phyloP scores from a whole-genome alignment of 2,888 invertebrate genomes.

The Sphinx pinastri region DNA sequence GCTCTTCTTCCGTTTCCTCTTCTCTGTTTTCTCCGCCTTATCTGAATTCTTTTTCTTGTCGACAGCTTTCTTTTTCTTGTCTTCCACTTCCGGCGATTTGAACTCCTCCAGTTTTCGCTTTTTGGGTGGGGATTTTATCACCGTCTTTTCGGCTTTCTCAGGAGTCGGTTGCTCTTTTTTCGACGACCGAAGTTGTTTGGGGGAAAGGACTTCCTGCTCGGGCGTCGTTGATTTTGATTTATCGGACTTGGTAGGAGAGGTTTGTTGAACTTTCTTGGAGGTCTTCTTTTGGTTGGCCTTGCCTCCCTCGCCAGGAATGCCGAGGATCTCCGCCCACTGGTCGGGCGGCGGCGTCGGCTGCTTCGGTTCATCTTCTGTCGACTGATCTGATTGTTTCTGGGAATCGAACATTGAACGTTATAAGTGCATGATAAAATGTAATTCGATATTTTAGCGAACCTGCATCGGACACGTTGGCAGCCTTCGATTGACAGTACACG shows the following conservation, averaged over 20 bases:
- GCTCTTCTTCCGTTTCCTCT: constrained; percentile 63
- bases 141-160: constrained; percentile 44
- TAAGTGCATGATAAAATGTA: constrained; percentile 31
- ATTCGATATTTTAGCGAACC: constrained; percentile 46
- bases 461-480: constrained; percentile 66
- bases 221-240: constrained; percentile 47
- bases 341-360: constrained; percentile 78
- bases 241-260: constrained; percentile 32
- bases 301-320: constrained; percentile 68
- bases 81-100: constrained; percentile 56
- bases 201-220: constrained; percentile 57
- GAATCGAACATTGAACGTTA: constrained; percentile 15
- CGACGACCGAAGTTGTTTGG: constrained; percentile 67
- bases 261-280: constrained; percentile 36
- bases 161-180: constrained; percentile 59
- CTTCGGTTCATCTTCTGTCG: constrained; percentile 64
- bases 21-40: constrained; percentile 51
- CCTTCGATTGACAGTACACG: constrained; percentile 33
- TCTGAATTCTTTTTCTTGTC: constrained; percentile 54
- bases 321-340: constrained; percentile 79
- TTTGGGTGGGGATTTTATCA: constrained; percentile 65
- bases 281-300: constrained; percentile 34
- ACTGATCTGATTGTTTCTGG: constrained; percentile 36
- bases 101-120: constrained; percentile 63
- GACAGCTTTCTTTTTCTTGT: constrained; percentile 49